Evolutionary conservation across 1,140 invertebrate species (phyloP), one percentile per base, ranked within the genome.

Genomic region (Heliothis subflexa): DNA sequence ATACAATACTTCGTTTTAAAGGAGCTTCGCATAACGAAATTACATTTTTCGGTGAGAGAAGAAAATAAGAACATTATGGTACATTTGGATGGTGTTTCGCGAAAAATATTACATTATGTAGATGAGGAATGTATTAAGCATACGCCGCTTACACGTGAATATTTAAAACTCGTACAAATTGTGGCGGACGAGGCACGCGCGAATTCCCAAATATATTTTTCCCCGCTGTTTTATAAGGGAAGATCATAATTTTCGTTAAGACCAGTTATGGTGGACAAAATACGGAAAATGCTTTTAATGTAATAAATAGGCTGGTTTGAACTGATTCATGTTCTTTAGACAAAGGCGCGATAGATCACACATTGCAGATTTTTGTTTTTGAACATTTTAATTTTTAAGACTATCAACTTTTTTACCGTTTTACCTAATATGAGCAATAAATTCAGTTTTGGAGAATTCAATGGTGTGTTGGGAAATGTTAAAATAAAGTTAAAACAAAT

Each of bases 171-270:
- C 68, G 28, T 80, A 86, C 88, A 88, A 91, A 88, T 90, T 86
- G 83, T 83, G 79, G 79, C 77, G 85, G 83, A 70, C 76, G 83
- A 83, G 86, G 88, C 82, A 86, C 81, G 86, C 80, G 83, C 79
- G 81, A 87, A 84, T 82, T 78, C 59, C 68, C 59, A 78, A 85
- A 87, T 88, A 88, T 91, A 91, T 89, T 88, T 87, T 83, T 76
- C 76, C 85, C 85, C 85, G 75, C 78, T 71, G 81, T 83, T 40
- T 40, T 40, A 79, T 87, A 86, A 88, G 83, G 80, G 78, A 81
- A 87, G 85, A 90, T 92, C 88, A 90, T 92, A 89, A 89, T 92
- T 92, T 89, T 88, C 84, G 83, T 86, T 90, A 89, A 89, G 81
- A 82, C 79, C 18, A 11, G n/a, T 47, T 21, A 16, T n/a, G 59